phyloP scores from a whole-genome alignment of 2,888 invertebrate genomes.

The Pterobdella sp. region DNA sequence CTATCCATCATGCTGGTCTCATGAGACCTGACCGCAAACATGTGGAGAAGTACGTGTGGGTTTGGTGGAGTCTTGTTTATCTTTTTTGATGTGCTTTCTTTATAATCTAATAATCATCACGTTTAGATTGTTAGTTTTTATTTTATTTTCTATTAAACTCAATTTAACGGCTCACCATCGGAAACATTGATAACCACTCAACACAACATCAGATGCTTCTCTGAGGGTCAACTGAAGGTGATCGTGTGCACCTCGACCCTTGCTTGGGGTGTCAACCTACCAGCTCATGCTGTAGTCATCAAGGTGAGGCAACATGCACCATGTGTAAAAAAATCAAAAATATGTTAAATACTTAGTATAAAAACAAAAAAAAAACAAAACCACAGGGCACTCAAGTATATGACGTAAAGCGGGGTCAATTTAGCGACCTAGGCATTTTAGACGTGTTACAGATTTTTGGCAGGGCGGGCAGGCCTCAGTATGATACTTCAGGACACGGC shows the following conservation, averaged over 20 bases:
- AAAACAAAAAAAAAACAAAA: no score
- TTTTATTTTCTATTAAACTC: no score
- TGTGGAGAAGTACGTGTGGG: slow-evolving; percentile 72
- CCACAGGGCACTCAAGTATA: slow-evolving; percentile 88
- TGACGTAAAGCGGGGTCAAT: slow-evolving; percentile 85
- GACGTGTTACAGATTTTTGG: slow-evolving; percentile 89
- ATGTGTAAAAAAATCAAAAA: no score
- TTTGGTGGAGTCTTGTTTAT: no score
- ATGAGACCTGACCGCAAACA: slow-evolving; percentile 70
- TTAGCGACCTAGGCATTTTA: slow-evolving; percentile 87
- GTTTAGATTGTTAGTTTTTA: no score
- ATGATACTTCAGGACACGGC: slow-evolving; percentile 81
- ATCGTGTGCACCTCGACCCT: slow-evolving; percentile 93
- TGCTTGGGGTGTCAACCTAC: slow-evolving; percentile 98
- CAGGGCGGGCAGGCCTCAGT: slow-evolving; percentile 94
- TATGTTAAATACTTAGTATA: no score
- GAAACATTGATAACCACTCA: no score
- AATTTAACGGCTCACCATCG: no score
- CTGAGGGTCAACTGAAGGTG: slow-evolving; percentile 74
- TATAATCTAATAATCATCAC: no score
- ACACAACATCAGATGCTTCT: slow-evolving; percentile 56
- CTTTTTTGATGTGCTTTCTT: no score
- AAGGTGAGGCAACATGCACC: no score
- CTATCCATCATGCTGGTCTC: slow-evolving; percentile 94
- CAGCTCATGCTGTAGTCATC: slow-evolving; percentile 93